Conservation (phyloP, 2,797 vertebrate species). For the Odontamblyopus lacepedii region DNA sequence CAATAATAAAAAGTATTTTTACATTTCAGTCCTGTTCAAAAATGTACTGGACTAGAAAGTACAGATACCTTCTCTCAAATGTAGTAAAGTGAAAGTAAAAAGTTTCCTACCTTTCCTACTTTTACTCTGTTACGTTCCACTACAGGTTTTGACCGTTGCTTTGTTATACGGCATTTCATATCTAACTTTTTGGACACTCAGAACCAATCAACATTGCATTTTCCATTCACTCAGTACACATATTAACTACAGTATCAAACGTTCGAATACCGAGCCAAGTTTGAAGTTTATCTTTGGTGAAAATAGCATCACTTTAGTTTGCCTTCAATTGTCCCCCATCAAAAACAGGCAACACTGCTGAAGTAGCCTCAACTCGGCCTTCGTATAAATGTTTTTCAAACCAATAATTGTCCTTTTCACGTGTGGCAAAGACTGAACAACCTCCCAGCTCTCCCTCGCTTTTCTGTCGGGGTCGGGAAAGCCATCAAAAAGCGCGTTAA, state of each 20-base stretch:
- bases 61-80: too few species aligned
- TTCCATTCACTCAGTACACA: too few species aligned
- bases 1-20: too few species aligned
- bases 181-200: too few species aligned
- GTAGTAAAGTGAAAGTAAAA: too few species aligned
- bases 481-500: conserved; percentile 77
- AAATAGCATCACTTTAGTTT: not conserved
- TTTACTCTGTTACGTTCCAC: too few species aligned
- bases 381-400: conserved; percentile 84
- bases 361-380: conserved; percentile 75
- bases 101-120: too few species aligned
- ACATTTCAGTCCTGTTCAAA: too few species aligned
- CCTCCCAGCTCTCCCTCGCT: conserved; percentile 45
- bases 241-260: not conserved
- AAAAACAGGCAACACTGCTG: conserved; percentile 58
- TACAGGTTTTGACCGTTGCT: too few species aligned
- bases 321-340: not conserved
- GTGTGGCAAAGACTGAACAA: conserved; percentile 69
- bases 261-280: not conserved
- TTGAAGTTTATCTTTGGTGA: conserved; percentile 82
- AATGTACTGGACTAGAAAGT: too few species aligned
- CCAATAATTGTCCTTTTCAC: conserved; percentile 85
- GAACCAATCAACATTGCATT: too few species aligned
- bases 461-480: conserved; percentile 30
- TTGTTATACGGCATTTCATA: too few species aligned